Base-by-base conservation (phyloP, 2,797 vertebrate genomes). In the Valencia hispanica region DNA sequence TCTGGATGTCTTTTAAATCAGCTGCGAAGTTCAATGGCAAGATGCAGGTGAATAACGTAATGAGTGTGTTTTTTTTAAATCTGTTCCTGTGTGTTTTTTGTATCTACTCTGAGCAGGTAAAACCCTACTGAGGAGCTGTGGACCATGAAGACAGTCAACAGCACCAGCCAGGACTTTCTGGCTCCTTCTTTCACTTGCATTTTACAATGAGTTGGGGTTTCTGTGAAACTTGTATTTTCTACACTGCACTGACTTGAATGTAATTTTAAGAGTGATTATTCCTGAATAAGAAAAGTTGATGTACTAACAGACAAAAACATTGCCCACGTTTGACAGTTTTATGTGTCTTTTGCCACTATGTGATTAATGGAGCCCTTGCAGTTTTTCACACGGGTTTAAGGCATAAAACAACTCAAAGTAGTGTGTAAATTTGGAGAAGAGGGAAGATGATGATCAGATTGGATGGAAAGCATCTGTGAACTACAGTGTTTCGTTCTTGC, bases 121-220 rank as follows among this genome's bases (percentile, higher is more conserved):
- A 86, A 48, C 89, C 84, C 2, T 92, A 90, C 85, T 93, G 83
- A 92, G 70, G 36, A 59, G 73, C 4, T 14, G 4, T 4, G 14
- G 41, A 14, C 25, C 17, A 20, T 34, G 32, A 74, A 6, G 3
- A 15, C 30, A 82, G 70, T 22, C 10, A 72, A 4, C 61, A 73
- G n/a, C 25, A 32, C 4, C 47, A 3, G 61, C 63, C 34, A 14
- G 0, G 30, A 70, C 69, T 14, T 59, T 27, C 1, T 20, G 39
- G 6, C 36, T 70, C 1, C 11, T 1, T 65, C 50, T 0, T 9
- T 63, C 1, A 1, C 43, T 41, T 78, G 51, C 0, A 9, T 55
- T 59, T 50, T 2, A 55, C 20, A 53, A 59, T 79, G 5, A 70
- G 30, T 76, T 61, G 22, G 59, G 14, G 69, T 80, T 83, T 85